phyloP scores from a whole-genome alignment of 2,888 invertebrate species.

The Drosophila putrida region DNA sequence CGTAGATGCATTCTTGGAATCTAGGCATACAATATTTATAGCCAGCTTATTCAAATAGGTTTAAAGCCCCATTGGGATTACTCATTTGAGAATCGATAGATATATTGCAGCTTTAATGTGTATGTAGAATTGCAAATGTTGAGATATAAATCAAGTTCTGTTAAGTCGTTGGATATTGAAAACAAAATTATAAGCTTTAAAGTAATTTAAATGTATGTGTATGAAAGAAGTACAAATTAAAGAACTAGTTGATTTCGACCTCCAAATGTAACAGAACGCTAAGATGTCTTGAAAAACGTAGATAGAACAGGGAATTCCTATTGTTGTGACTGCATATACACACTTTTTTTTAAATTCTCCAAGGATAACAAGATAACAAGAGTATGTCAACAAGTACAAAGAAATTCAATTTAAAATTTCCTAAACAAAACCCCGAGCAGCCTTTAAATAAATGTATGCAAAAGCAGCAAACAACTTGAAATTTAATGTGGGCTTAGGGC shows the following conservation, averaged over 20 bases:
- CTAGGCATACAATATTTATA: background rate
- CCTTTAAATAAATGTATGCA: constrained; percentile 52
- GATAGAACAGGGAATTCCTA: background rate
- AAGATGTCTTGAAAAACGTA: no score
- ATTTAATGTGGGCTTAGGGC: constrained; percentile 25
- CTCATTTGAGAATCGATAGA: no score
- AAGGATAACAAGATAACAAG: background rate
- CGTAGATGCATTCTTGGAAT: background rate
- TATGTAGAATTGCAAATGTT: no score
- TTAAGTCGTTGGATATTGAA: no score
- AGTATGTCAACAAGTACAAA: background rate
- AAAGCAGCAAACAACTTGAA: constrained; percentile 31
- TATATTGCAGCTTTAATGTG: no score
- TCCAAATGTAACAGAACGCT: no score
- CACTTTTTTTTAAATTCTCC: background rate
- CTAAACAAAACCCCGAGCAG: background rate
- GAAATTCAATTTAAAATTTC: constrained; percentile 33
- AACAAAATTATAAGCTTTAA: no score
- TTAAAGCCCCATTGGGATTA: background rate
- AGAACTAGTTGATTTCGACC: background rate
- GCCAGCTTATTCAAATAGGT: background rate
- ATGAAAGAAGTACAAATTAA: background rate
- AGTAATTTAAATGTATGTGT: no score
- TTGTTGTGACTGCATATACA: background rate
- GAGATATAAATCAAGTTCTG: no score